These are phyloP conservation scores for Cyprinodon diabolis DNA, from an alignment of 2,797 vertebrate genomes.

Conservation along the genomic window DNA sequence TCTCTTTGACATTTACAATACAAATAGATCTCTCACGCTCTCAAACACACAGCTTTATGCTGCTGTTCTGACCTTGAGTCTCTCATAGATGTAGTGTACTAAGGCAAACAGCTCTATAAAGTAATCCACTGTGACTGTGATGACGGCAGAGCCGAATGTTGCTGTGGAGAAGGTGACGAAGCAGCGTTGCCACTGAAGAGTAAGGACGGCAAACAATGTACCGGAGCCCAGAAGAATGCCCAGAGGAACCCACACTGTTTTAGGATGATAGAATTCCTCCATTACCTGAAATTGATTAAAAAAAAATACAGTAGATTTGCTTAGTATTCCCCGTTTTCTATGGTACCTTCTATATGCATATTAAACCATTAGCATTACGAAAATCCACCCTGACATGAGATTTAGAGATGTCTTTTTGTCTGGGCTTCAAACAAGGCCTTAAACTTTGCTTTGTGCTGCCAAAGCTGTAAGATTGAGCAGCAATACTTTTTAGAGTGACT, in stretches of 20 bases:
- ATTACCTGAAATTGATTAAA: conserved; percentile 68
- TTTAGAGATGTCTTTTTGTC: background rate
- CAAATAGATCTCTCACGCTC: background rate
- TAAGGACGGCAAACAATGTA: conserved; percentile 94
- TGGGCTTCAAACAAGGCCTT: background rate
- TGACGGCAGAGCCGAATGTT: conserved; percentile 92
- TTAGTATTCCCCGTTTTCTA: background rate
- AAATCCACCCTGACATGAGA: background rate
- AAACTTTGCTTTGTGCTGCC: background rate
- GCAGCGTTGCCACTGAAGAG: conserved; percentile 95
- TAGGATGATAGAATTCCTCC: conserved; percentile 95
- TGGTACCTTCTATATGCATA: background rate
- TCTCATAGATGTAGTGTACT: conserved; percentile 59
- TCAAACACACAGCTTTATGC: no score
- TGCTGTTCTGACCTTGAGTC: no score
- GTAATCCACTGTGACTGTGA: conserved; percentile 96
- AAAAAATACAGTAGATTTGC: background rate
- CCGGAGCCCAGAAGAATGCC: conserved; percentile 92
- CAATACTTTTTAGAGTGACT: background rate
- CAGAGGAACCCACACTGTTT: conserved; percentile 94
- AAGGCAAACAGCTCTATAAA: conserved; percentile 95
- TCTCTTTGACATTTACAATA: no score
- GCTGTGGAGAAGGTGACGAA: conserved; percentile 96
- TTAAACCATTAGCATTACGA: background rate
- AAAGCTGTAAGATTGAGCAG: background rate